These are phyloP conservation scores for Porites divaricata DNA, from an alignment of 92 coral and sea anemone genomes.

Conservation along the genomic window DNA sequence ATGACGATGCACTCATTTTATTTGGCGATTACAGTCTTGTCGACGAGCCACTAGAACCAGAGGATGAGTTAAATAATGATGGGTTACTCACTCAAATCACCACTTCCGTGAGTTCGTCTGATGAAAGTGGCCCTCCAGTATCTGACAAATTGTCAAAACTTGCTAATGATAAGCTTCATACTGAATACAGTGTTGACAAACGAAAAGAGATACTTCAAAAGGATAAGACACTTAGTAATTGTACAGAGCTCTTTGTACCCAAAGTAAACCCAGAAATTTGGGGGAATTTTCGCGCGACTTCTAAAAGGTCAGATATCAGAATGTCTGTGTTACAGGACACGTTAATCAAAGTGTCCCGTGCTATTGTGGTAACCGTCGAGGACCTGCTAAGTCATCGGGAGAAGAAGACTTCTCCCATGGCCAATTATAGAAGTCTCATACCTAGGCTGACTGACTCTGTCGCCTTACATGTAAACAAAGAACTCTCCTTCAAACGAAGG, in stretches of 20 bases:
- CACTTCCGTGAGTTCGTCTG: slow-evolving; percentile 17
- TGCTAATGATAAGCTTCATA: slow-evolving; percentile 27
- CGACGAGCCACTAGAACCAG: neutral
- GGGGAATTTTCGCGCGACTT: slow-evolving; percentile 28
- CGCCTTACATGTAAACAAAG: slow-evolving; percentile 28
- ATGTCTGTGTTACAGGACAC: slow-evolving; percentile 33
- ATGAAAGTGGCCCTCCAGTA: slow-evolving; percentile 30
- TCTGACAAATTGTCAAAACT: slow-evolving; percentile 21
- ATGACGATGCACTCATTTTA: slow-evolving; percentile 29
- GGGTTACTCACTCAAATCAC: slow-evolving; percentile 22
- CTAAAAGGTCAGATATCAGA: slow-evolving; percentile 43
- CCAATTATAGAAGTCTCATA: neutral
- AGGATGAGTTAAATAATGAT: slow-evolving; percentile 34
- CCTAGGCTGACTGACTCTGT: too few species aligned
- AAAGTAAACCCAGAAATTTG: slow-evolving; percentile 47
- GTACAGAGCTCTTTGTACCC: slow-evolving; percentile 19
- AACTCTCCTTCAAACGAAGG: slow-evolving; percentile 54
- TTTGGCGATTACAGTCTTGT: slow-evolving; percentile 6
- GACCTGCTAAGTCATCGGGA: slow-evolving; percentile 19
- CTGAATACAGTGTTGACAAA: slow-evolving; percentile 38
- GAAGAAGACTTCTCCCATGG: slow-evolving; percentile 25
- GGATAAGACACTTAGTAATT: slow-evolving; percentile 31
- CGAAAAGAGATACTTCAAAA: slow-evolving; percentile 37
- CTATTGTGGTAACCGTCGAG: slow-evolving; percentile 20
- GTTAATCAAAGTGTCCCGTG: slow-evolving; percentile 51